These are phyloP conservation scores for Amblyjoppa fuscipennis DNA, from an alignment of 2,888 invertebrate species.

Conservation along the genomic window DNA sequence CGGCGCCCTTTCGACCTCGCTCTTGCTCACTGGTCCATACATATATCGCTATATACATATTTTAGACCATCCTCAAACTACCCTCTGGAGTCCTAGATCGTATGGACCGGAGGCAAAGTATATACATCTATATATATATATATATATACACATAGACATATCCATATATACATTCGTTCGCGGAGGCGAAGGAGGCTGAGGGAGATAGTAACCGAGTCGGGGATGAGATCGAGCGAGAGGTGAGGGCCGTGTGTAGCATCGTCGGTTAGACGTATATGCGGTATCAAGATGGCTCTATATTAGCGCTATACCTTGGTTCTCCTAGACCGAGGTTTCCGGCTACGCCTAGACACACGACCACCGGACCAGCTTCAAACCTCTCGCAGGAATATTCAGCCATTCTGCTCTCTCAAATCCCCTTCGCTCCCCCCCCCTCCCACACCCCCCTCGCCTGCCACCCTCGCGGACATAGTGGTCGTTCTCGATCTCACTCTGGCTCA, in stretches of 20 bases:
- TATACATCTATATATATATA: neutral
- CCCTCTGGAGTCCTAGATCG: conserved; percentile 57
- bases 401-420: conserved; percentile 72
- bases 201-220: conserved; percentile 62
- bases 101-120: conserved; percentile 36
- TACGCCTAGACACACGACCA: conserved; percentile 76
- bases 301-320: conserved; percentile 79
- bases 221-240: conserved; percentile 52
- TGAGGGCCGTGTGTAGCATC: conserved; percentile 59
- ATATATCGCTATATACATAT: conserved; percentile 63
- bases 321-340: conserved; percentile 78
- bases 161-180: neutral
- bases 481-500: conserved; percentile 63
- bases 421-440: conserved; percentile 60
- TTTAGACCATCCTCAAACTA: conserved; percentile 65
- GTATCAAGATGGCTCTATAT: conserved; percentile 79
- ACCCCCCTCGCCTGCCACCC: conserved; percentile 47
- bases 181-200: conserved; percentile 23
- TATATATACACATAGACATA: too few species aligned
- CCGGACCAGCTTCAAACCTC: conserved; percentile 73
- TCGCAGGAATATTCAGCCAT: conserved; percentile 81
- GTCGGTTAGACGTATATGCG: conserved; percentile 57
- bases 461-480: conserved; percentile 54
- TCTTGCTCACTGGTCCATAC: conserved; percentile 62
- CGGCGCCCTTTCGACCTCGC: conserved; percentile 68